Base-by-base conservation (phyloP, 2,888 invertebrate species). In the Erebia palarica region DNA sequence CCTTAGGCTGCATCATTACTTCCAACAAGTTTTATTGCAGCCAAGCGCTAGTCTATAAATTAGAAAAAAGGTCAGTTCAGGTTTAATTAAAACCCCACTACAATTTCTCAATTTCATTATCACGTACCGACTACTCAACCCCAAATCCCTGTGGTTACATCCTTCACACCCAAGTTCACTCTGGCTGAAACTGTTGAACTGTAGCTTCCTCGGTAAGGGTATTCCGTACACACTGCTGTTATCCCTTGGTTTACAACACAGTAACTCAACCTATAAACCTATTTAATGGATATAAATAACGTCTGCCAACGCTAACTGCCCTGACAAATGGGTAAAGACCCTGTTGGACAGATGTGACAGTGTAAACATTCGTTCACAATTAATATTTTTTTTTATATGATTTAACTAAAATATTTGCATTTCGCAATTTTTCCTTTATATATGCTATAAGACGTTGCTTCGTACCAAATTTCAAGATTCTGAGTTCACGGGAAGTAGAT, bases 351-450 rank as follows among this genome's bases (percentile, higher is more conserved):
- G 16, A 60, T 60, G 60, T 60, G 60, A 18, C 44, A 16, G 10
- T 16, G 60, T 44, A 60, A 60, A 60, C 60, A 44, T 60, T 44
- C 11, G 60, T 60, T 60, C 60, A 60, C 44, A 60, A 16, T 42
- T 36, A 7, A 16, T 16, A 60, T 0, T 16, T 36, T n/a, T n/a
- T 44, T n/a, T n/a, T n/a, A n/a, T n/a, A n/a, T n/a, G n/a, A n/a
- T n/a, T n/a, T n/a, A n/a, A n/a, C n/a, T n/a, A n/a, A n/a, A n/a
- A n/a, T n/a, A n/a, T n/a, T n/a, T n/a, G n/a, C n/a, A n/a, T n/a
- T n/a, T n/a, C n/a, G n/a, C n/a, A n/a, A n/a, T n/a, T n/a, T n/a
- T n/a, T n/a, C n/a, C n/a, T n/a, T n/a, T n/a, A n/a, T n/a, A n/a
- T n/a, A n/a, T n/a, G n/a, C n/a, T n/a, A n/a, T n/a, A n/a, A n/a